phyloP scores from a whole-genome alignment of 2,888 invertebrate genomes.

The Drosophila mayaguana region DNA sequence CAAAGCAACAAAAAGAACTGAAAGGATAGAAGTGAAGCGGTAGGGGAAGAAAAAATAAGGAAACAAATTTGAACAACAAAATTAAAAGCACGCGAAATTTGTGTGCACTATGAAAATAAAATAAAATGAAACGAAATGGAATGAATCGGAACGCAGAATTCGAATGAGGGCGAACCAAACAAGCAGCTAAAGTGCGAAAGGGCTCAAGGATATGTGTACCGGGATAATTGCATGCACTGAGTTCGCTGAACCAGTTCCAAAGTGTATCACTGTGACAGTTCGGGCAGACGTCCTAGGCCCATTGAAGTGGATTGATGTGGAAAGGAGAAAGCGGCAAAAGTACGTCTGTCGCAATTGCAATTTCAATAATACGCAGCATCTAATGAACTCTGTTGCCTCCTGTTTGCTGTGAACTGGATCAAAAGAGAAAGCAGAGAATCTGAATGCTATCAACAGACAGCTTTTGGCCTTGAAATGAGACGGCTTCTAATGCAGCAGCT shows the following conservation, averaged over 20 bases:
- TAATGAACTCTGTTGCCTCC: background rate
- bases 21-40: slow-evolving; percentile 5
- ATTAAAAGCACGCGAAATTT: slow-evolving; percentile 63
- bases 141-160: background rate
- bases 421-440: too few relatives aligned
- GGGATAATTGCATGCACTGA: background rate
- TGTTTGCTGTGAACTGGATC: background rate
- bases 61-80: slow-evolving; percentile 62
- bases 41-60: slow-evolving; percentile 18
- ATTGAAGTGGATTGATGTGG: background rate
- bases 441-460: background rate
- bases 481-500: too few relatives aligned
- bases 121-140: slow-evolving; percentile 8
- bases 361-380: background rate
- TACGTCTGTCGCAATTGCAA: background rate
- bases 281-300: too few relatives aligned
- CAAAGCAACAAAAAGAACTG: slow-evolving; percentile 18
- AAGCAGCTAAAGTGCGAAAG: slow-evolving; percentile 23
- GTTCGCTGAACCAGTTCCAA: slow-evolving; percentile 9
- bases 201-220: slow-evolving; percentile 21
- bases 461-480: background rate
- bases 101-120: slow-evolving; percentile 38
- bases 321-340: too few relatives aligned
- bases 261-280: background rate
- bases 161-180: slow-evolving; percentile 32